Percentiles rank a stretch among this genome's conserved stretches.
Conservation (phyloP, 2,888 invertebrate species). For the Orchestes rusci region DNA sequence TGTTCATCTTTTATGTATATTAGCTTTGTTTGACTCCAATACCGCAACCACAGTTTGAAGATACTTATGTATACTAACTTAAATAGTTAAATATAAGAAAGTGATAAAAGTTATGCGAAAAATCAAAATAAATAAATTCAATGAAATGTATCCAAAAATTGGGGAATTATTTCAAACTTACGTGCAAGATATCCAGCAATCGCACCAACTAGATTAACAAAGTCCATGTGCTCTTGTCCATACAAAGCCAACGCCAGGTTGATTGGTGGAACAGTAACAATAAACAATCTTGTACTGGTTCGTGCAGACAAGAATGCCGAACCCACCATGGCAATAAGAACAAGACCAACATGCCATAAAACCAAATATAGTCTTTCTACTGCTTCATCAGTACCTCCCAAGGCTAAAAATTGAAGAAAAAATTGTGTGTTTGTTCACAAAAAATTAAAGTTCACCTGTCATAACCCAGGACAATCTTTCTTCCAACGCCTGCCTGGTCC, state of each 20-base stretch:
- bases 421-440: too few species aligned
- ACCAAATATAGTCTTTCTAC: constrained; percentile 39
- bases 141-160: not conserved
- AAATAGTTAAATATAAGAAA: constrained; percentile 2
- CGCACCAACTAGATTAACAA: constrained; percentile 27
- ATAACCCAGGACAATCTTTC: constrained; percentile 38
- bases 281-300: constrained; percentile 32
- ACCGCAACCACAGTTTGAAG: too few species aligned
- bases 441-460: constrained; percentile 19
- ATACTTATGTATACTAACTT: constrained; percentile 1
- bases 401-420: constrained; percentile 9
- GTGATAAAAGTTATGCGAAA: not conserved
- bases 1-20: too few species aligned
- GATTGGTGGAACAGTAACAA: constrained; percentile 36
- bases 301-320: constrained; percentile 40
- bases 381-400: constrained; percentile 41
- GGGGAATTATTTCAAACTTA: constrained; percentile 16
- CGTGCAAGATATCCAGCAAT: constrained; percentile 30
- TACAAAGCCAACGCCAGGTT: constrained; percentile 38
- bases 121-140: not conserved
- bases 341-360: constrained; percentile 38
- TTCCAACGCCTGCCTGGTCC: constrained; percentile 39
- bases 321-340: constrained; percentile 38
- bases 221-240: constrained; percentile 33
- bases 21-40: too few species aligned